Conservation (phyloP, 2,888 invertebrate species). For the Drepana falcataria region DNA sequence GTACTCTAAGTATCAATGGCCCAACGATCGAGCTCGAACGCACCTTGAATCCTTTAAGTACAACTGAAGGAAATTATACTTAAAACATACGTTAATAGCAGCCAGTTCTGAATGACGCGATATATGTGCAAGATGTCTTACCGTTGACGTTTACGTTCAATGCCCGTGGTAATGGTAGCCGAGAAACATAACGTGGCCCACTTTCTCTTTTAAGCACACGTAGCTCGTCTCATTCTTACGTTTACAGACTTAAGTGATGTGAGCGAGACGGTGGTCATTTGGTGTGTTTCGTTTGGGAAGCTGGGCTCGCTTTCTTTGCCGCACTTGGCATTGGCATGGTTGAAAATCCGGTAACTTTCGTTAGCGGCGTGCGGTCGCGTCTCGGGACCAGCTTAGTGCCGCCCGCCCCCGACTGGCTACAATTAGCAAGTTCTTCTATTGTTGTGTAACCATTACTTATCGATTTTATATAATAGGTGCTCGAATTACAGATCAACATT, state of each 20-base stretch:
- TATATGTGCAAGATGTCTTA: constrained; percentile 43
- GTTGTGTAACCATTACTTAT: constrained; percentile 54
- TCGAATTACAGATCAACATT: background rate
- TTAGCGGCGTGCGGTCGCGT: constrained; percentile 52
- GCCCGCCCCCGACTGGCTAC: constrained; percentile 37
- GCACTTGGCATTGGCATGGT: constrained; percentile 74
- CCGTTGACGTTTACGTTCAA: constrained; percentile 72
- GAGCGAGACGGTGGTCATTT: constrained; percentile 58
- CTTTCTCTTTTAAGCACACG: constrained; percentile 75
- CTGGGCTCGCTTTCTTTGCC: constrained; percentile 75
- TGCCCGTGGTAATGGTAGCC: constrained; percentile 72
- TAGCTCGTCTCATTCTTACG: constrained; percentile 63
- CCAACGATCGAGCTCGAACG: constrained; percentile 30
- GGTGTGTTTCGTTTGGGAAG: constrained; percentile 48
- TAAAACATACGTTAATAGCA: constrained; percentile 24
- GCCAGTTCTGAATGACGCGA: constrained; percentile 24
- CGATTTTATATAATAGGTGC: constrained; percentile 38
- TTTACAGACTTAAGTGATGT: constrained; percentile 26
- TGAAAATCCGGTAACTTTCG: constrained; percentile 77
- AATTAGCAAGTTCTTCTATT: constrained; percentile 53
- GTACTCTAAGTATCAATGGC: constrained; percentile 36
- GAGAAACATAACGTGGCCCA: constrained; percentile 77
- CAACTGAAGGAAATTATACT: constrained; percentile 24
- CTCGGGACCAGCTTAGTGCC: constrained; percentile 30
- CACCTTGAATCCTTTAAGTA: constrained; percentile 23